Evolutionary conservation across 2,888 invertebrate species (phyloP).

Genomic region (Aspidiotus destructor): DNA sequence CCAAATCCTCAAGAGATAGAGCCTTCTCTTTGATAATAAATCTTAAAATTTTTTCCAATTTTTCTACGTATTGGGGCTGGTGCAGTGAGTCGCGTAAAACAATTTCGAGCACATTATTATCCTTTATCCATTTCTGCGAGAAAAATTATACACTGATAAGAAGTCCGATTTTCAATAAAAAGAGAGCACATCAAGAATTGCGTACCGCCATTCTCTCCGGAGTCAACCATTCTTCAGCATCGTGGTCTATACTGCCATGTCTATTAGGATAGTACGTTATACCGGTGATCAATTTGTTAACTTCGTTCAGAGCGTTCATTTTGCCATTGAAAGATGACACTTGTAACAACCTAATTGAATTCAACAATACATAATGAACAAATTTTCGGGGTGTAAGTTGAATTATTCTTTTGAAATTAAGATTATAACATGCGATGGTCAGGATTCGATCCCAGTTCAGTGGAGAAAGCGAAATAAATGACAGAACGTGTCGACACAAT

Average conservation of each 20-base stretch:
- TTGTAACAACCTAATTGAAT: slow-evolving; percentile 60
- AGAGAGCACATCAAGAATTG: slow-evolving; percentile 35
- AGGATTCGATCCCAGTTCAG: no score
- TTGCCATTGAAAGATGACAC: slow-evolving; percentile 97
- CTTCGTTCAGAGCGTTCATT: slow-evolving; percentile 97
- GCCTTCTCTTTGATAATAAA: slow-evolving; percentile 92
- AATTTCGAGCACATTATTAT: slow-evolving; percentile 89
- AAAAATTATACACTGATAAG: slow-evolving; percentile 30
- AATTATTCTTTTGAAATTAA: no score
- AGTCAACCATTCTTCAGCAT: slow-evolving; percentile 73
- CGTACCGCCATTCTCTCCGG: slow-evolving; percentile 87
- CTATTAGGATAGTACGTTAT: slow-evolving; percentile 80
- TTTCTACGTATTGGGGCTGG: slow-evolving; percentile 95
- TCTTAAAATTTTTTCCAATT: slow-evolving; percentile 90
- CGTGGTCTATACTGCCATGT: slow-evolving; percentile 58
- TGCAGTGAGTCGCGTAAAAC: slow-evolving; percentile 91
- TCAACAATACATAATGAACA: background rate
- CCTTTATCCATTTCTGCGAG: slow-evolving; percentile 82
- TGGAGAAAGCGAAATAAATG: no score
- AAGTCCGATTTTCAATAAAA: background rate
- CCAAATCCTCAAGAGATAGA: slow-evolving; percentile 78
- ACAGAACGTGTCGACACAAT: no score
- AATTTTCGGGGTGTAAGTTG: background rate
- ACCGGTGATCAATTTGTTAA: slow-evolving; percentile 88
- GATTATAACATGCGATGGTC: no score